phyloP scores from a whole-genome alignment of 1,140 invertebrate species.

The Heliconius melpomene region DNA sequence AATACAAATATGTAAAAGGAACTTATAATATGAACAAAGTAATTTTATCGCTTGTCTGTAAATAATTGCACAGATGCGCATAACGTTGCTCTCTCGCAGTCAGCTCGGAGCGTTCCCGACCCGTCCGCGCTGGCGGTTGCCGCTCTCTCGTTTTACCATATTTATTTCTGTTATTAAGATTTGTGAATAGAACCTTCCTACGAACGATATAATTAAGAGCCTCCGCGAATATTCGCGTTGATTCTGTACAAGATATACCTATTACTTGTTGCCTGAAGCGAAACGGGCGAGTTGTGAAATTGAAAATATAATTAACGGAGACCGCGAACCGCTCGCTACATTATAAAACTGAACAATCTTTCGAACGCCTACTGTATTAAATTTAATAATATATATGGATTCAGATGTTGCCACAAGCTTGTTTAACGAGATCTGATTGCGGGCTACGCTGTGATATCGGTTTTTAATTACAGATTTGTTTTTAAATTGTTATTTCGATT shows the following conservation, averaged over 20 bases:
- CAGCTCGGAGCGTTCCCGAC: constrained; percentile 45
- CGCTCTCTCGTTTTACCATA: constrained; percentile 38
- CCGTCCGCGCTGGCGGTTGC: constrained; percentile 27
- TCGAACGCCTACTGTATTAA: constrained; percentile 52
- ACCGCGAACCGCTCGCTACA: constrained; percentile 51
- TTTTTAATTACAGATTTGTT: constrained; percentile 22
- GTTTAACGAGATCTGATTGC: constrained; percentile 35
- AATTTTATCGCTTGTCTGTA: constrained; percentile 44
- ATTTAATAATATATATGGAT: constrained; percentile 46
- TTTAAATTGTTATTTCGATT: not conserved
- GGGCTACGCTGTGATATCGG: not conserved
- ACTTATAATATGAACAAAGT: constrained; percentile 35
- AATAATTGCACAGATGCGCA: constrained; percentile 49
- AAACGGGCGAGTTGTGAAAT: constrained; percentile 57
- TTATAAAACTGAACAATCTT: constrained; percentile 65
- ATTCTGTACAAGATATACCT: constrained; percentile 34
- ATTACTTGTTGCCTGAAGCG: constrained; percentile 43
- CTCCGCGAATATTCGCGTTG: constrained; percentile 37
- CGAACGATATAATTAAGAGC: constrained; percentile 39
- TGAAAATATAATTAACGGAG: constrained; percentile 70
- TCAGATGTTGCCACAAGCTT: constrained; percentile 34
- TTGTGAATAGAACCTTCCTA: constrained; percentile 40
- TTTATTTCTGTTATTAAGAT: constrained; percentile 41
- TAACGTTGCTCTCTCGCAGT: constrained; percentile 41
- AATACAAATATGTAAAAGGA: constrained; percentile 31